A percentile compares a stretch with the other conserved stretches of the same genome.
phyloP scores from a whole-genome alignment of 2,113 vertebrate genomes.

The Pedionomus torquatus region DNA sequence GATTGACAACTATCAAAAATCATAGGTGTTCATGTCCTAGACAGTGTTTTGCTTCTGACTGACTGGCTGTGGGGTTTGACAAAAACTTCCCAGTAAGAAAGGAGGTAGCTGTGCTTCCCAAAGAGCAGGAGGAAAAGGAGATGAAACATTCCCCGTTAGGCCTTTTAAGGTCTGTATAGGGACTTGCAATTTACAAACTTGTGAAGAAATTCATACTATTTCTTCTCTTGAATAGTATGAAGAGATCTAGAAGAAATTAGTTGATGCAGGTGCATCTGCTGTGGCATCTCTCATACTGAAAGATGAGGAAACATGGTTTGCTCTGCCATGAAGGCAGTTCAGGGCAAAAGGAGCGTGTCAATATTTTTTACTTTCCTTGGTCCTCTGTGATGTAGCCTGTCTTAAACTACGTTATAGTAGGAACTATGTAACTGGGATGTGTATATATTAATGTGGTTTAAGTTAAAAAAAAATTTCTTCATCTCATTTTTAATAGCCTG shows the following conservation, averaged over 20 bases:
- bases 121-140: background rate
- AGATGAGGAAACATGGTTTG: background rate
- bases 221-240: background rate
- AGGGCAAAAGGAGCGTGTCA: background rate
- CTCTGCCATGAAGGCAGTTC: background rate
- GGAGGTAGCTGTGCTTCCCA: background rate
- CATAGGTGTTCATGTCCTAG: background rate
- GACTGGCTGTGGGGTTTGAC: background rate
- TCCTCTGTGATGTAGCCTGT: background rate
- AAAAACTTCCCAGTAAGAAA: background rate
- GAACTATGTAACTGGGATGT: background rate
- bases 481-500: background rate
- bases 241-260: background rate
- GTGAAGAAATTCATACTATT: background rate
- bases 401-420: background rate
- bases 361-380: background rate
- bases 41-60: background rate
- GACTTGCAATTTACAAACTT: background rate
- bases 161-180: background rate
- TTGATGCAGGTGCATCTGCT: background rate
- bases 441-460: background rate
- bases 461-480: background rate
- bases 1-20: background rate
- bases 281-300: background rate
- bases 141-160: background rate